A percentile compares a stretch with the other conserved stretches of the same genome.
Evolutionary conservation across 2,113 vertebrate species (phyloP).

Genomic region (Helogale parvula): DNA sequence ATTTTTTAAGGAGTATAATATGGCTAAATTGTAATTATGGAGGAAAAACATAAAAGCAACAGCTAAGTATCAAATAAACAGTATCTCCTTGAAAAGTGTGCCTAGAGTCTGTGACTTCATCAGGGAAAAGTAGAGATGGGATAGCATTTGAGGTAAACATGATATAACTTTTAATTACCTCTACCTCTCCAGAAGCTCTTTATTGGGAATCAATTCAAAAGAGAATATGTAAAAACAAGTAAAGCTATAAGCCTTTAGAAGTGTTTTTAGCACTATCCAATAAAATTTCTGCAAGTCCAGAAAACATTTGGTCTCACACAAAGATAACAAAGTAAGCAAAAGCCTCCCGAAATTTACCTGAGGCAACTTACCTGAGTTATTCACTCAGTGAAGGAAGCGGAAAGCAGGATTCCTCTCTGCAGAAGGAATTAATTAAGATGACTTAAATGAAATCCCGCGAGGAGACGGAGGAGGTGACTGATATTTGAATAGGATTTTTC

Average conservation of each 20-base stretch:
- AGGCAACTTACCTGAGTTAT: background rate
- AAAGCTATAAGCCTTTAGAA: background rate
- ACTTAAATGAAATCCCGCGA: background rate
- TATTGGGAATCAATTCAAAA: background rate
- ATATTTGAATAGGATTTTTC: background rate
- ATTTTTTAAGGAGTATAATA: slow-evolving; percentile 13
- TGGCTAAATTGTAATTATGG: background rate
- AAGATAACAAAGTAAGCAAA: background rate
- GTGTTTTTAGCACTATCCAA: background rate
- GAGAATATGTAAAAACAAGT: background rate
- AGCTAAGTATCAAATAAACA: background rate
- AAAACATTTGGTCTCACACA: background rate
- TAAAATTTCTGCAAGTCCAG: background rate
- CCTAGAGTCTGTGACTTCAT: background rate
- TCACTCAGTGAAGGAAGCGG: background rate
- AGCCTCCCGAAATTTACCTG: background rate
- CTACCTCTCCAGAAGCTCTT: background rate
- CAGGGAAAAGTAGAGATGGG: background rate
- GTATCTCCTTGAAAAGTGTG: background rate
- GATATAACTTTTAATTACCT: background rate
- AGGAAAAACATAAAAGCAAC: background rate
- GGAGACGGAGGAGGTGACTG: background rate
- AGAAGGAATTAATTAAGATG: background rate
- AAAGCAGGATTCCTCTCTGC: background rate
- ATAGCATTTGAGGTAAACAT: background rate